Conservation (phyloP, 2,888 invertebrate genomes). For the Chrysotoxum bicinctum region DNA sequence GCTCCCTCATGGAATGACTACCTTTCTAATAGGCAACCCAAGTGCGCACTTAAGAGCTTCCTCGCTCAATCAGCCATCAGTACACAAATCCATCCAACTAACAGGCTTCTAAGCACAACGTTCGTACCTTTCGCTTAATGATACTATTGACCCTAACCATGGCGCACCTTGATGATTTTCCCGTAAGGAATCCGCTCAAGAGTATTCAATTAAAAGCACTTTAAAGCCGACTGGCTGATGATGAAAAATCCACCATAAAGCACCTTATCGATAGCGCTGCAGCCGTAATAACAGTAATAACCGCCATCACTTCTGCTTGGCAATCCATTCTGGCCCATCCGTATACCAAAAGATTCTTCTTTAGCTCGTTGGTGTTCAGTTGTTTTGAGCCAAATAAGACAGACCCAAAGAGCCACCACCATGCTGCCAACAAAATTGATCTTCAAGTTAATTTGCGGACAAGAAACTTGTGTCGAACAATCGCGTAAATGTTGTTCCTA, state of each 20-base stretch:
- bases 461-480: constrained; percentile 69
- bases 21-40: constrained; percentile 61
- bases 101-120: constrained; percentile 36
- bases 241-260: constrained; percentile 70
- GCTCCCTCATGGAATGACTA: constrained; percentile 51
- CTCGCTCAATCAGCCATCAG: constrained; percentile 17
- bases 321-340: constrained; percentile 45
- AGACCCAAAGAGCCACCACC: neutral
- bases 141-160: constrained; percentile 67
- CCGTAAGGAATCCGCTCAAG: constrained; percentile 33
- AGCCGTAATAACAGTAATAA: constrained; percentile 73
- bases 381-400: neutral
- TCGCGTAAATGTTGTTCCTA: constrained; percentile 55
- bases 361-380: neutral
- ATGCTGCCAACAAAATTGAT: constrained; percentile 58
- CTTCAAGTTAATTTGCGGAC: constrained; percentile 70
- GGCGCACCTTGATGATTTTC: constrained; percentile 61
- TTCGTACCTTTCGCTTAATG: constrained; percentile 67
- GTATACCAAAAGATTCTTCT: constrained; percentile 26
- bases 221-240: constrained; percentile 59
- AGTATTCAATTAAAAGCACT: constrained; percentile 72
- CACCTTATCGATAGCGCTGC: constrained; percentile 64
- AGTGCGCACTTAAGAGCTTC: constrained; percentile 19
- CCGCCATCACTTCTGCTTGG: constrained; percentile 71
- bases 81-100: constrained; percentile 17